Conservation (phyloP, 2,888 invertebrate genomes). For the Onchidella celtica region DNA sequence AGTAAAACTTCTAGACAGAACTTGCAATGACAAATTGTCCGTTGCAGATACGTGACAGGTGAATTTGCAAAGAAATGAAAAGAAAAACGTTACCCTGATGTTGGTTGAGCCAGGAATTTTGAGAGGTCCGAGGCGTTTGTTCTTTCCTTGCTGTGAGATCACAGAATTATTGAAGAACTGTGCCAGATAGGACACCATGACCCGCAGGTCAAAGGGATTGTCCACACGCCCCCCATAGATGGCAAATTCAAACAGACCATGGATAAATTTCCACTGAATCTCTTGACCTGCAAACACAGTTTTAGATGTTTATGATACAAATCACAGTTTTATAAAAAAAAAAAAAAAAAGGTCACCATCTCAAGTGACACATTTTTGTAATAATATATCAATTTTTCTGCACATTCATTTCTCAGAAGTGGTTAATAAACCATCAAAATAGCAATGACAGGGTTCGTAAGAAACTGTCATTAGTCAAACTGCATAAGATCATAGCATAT, state of each 20-base stretch:
- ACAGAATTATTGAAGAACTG: constrained; percentile 79
- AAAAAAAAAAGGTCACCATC: not conserved
- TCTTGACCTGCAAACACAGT: constrained; percentile 63
- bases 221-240: constrained; percentile 94
- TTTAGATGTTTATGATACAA: not conserved
- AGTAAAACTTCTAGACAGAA: too few relatives aligned
- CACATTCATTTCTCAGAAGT: too few relatives aligned
- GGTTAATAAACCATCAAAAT: too few relatives aligned
- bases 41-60: too few relatives aligned
- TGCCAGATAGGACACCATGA: constrained; percentile 85
- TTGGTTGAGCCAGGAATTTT: constrained; percentile 83
- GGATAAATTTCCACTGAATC: constrained; percentile 87
- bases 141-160: constrained; percentile 80
- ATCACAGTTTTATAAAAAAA: not conserved
- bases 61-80: too few relatives aligned
- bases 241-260: constrained; percentile 88
- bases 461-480: too few relatives aligned
- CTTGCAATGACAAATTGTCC: too few relatives aligned
- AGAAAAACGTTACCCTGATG: constrained; percentile 80
- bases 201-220: constrained; percentile 87
- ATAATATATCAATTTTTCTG: too few relatives aligned
- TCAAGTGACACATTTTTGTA: too few relatives aligned
- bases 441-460: too few relatives aligned
- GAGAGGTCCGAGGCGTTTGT: constrained; percentile 84
- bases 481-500: too few relatives aligned